A percentile compares a stretch with the other conserved stretches of the same genome.
Conservation (phyloP, 2,113 vertebrate genomes). For the Parus major region DNA sequence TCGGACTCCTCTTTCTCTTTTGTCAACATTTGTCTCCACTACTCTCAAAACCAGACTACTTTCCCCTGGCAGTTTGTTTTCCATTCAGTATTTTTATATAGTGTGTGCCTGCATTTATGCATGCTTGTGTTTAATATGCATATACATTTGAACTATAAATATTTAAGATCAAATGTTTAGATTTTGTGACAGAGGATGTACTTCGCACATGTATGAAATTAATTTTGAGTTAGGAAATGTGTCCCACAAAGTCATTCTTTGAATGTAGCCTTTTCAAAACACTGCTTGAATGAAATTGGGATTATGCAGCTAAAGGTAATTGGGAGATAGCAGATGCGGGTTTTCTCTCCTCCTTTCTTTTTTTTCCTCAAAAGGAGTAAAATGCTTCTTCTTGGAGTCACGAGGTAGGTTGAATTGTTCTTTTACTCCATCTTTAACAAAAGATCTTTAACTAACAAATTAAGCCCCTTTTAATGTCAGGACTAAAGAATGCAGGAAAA, state of each 20-base stretch:
- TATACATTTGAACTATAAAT: not conserved
- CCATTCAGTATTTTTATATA: not conserved
- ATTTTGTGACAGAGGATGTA: not conserved
- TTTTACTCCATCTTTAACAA: slow-evolving; percentile 2
- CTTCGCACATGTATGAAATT: not conserved
- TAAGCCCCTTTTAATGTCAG: not conserved
- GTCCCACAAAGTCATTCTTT: not conserved
- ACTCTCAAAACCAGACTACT: not conserved
- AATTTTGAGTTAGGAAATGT: not conserved
- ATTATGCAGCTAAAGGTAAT: not conserved
- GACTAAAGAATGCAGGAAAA: not conserved
- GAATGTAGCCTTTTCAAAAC: not conserved
- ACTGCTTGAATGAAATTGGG: not conserved
- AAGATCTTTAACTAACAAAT: not conserved
- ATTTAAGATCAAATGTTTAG: not conserved
- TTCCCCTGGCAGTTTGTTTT: not conserved
- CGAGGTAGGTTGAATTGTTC: slow-evolving; percentile 14
- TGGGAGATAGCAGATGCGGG: not conserved
- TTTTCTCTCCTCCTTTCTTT: not conserved
- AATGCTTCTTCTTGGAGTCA: not conserved
- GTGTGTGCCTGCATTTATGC: not conserved
- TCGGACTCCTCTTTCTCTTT: not conserved
- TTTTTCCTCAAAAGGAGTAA: slow-evolving; percentile 19
- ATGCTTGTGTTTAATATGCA: not conserved
- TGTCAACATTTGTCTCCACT: not conserved